Evolutionary conservation across 2,113 vertebrate genomes (phyloP).

Genomic region (Lichenostomus cassidix): DNA sequence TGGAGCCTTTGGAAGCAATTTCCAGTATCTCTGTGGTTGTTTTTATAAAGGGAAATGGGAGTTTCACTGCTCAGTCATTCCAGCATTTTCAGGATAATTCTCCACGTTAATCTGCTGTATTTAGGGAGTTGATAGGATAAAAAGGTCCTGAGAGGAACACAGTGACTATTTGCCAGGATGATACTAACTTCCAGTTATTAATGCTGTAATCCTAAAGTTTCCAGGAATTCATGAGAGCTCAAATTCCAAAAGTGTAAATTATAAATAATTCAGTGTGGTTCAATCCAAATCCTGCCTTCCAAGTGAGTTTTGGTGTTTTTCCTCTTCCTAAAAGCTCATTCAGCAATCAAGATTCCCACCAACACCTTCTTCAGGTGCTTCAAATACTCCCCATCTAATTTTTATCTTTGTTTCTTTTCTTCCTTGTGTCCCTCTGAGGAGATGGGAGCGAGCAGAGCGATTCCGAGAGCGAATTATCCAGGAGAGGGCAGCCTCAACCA

Average conservation of each 20-base stretch:
- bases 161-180: neutral
- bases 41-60: neutral
- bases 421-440: neutral
- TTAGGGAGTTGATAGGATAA: neutral
- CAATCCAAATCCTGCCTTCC: neutral
- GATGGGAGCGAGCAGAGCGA: neutral
- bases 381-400: neutral
- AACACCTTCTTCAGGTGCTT: neutral
- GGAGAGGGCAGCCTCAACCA: slow-evolving; percentile 58
- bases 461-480: neutral
- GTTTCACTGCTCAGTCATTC: neutral
- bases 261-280: neutral
- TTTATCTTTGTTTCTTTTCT: neutral
- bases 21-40: neutral
- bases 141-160: neutral
- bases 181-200: neutral
- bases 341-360: neutral
- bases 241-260: neutral
- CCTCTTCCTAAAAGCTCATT: neutral
- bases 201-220: neutral
- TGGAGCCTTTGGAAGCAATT: neutral
- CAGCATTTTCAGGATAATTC: neutral
- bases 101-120: neutral
- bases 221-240: neutral
- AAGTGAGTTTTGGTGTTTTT: neutral